phyloP scores from a whole-genome alignment of 2,113 vertebrate species.

The Mormoops blainvillei region DNA sequence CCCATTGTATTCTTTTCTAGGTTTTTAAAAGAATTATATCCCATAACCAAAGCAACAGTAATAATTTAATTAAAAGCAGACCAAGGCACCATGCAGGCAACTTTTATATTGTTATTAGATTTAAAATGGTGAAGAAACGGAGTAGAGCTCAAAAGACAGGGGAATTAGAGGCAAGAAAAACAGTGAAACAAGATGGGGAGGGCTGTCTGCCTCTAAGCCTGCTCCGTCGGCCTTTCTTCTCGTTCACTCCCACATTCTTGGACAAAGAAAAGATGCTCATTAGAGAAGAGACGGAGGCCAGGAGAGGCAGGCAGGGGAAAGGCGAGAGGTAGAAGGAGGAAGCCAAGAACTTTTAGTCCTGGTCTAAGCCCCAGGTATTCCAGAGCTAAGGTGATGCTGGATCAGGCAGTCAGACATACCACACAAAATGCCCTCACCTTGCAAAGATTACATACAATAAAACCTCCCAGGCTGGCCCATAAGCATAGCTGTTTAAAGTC shows the following conservation, averaged over 20 bases:
- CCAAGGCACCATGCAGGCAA: neutral
- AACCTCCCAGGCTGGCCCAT: neutral
- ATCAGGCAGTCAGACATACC: neutral
- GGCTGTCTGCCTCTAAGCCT: neutral
- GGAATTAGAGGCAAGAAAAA: neutral
- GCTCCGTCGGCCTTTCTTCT: neutral
- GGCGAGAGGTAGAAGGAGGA: neutral
- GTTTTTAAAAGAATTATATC: neutral
- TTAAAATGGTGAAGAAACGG: neutral
- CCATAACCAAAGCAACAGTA: neutral
- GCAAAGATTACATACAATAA: neutral
- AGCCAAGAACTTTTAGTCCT: neutral
- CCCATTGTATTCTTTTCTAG: neutral
- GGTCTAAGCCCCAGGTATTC: neutral
- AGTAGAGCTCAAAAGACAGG: neutral
- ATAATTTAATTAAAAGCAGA: neutral
- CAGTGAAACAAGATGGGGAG: rapidly evolving
- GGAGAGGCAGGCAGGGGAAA: neutral
- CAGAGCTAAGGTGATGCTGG: neutral
- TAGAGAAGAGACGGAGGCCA: neutral
- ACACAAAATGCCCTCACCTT: neutral
- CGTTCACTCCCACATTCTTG: neutral
- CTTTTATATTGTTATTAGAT: neutral
- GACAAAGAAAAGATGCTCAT: neutral
- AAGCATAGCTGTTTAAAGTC: neutral